phyloP scores from a whole-genome alignment of 2,113 vertebrate genomes.

The Psammodynastes pulverulentus region DNA sequence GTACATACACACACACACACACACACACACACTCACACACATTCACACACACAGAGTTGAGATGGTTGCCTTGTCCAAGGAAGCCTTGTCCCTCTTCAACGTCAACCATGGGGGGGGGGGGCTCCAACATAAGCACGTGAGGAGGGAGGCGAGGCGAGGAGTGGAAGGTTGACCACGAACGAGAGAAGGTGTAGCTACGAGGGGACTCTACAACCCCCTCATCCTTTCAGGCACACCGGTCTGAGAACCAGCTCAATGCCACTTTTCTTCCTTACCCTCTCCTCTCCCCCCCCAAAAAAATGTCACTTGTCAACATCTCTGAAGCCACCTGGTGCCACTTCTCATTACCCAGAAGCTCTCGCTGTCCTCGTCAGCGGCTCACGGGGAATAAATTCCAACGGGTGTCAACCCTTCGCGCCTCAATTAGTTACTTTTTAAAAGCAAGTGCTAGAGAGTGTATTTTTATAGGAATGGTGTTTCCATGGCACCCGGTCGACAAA shows the following conservation, averaged over 20 bases:
- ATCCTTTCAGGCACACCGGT: too few species aligned
- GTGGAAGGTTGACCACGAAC: not conserved
- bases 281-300: too few species aligned
- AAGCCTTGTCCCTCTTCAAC: not conserved
- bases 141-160: too few species aligned
- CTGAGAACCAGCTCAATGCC: not conserved
- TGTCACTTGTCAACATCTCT: not conserved
- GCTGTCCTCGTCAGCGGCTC: slow-evolving; percentile 2
- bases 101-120: not conserved
- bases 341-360: not conserved
- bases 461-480: slow-evolving; percentile 64
- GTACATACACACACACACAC: too few species aligned
- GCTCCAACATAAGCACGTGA: not conserved
- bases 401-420: slow-evolving; percentile 41
- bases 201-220: too few species aligned
- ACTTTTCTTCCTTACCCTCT: fast-evolving
- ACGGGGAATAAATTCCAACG: not conserved
- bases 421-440: slow-evolving; percentile 36
- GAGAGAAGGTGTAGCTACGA: not conserved
- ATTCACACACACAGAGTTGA: too few species aligned
- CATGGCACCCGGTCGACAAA: slow-evolving; percentile 63
- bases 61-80: not conserved
- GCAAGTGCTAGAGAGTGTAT: slow-evolving; percentile 49
- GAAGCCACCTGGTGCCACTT: not conserved
- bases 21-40: too few species aligned